Conservation (phyloP, 1,140 invertebrate genomes). For the Bombus vancouverensis region DNA sequence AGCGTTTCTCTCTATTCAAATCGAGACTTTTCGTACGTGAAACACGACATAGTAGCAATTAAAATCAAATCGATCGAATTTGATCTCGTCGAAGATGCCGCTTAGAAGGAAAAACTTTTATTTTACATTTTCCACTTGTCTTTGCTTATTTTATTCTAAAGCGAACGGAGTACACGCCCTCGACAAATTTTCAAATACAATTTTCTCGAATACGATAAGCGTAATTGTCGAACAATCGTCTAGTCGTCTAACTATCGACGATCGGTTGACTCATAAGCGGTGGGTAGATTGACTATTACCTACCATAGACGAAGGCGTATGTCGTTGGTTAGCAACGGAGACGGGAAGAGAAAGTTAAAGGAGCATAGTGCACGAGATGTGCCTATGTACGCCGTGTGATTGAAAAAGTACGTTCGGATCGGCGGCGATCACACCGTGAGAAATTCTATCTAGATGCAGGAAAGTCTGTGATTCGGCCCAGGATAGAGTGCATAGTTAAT, state of each 20-base stretch:
- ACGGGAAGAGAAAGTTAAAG: conserved; percentile 77
- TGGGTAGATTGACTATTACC: conserved; percentile 65
- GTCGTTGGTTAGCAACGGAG: conserved; percentile 72
- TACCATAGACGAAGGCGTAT: conserved; percentile 42
- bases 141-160: no score
- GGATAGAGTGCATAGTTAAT: conserved; percentile 1
- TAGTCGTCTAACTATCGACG: no score
- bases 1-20: background rate
- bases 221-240: no score
- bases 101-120: no score
- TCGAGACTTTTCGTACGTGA: background rate
- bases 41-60: no score
- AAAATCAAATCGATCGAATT: background rate
- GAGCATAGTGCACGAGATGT: conserved; percentile 20
- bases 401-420: background rate
- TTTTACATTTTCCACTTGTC: no score
- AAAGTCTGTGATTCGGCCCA: background rate
- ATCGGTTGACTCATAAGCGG: conserved; percentile 64
- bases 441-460: background rate
- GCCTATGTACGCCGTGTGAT: background rate
- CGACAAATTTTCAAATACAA: no score
- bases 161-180: no score
- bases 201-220: no score
- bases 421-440: background rate
- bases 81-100: background rate